Evolutionary conservation across 2,888 invertebrate species (phyloP).

Genomic region (Falcaria lacertinaria): DNA sequence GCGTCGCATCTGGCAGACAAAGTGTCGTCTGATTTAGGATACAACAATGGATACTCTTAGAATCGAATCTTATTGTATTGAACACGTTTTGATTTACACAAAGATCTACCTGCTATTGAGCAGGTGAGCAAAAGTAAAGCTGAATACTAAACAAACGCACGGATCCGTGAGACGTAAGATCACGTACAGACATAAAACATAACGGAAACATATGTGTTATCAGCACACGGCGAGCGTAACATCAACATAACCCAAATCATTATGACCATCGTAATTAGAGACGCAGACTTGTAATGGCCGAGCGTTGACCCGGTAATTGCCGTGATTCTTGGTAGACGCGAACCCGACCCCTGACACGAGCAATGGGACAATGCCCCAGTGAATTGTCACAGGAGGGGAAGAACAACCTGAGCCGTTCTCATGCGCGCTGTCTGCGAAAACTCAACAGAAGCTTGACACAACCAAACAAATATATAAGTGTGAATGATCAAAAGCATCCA

Average conservation of each 20-base stretch:
- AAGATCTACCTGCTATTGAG: constrained; percentile 40
- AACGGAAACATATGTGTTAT: constrained; percentile 18
- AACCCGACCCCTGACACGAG: constrained; percentile 21
- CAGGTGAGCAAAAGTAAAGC: constrained; percentile 11
- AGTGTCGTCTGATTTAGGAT: constrained; percentile 46
- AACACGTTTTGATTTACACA: constrained; percentile 23
- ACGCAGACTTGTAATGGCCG: constrained; percentile 6
- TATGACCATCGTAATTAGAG: constrained; percentile 40
- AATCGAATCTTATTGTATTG: constrained; percentile 19
- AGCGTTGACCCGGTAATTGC: constrained; percentile 24
- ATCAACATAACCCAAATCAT: constrained; percentile 40
- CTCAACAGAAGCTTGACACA: not conserved
- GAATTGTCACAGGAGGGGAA: constrained; percentile 28
- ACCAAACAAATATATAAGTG: not conserved
- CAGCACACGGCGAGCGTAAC: constrained; percentile 17
- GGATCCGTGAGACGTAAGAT: not conserved
- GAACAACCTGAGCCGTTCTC: constrained; percentile 14
- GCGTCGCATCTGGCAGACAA: constrained; percentile 64
- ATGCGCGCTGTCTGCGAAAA: not conserved
- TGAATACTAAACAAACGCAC: not conserved
- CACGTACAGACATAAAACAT: constrained; percentile 23
- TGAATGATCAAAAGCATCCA: constrained; percentile 25
- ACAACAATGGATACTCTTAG: constrained; percentile 38
- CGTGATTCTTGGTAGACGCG: constrained; percentile 26
- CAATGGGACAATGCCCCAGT: constrained; percentile 38